These are phyloP conservation scores for Pterostichus niger DNA, from an alignment of 2,888 invertebrate species.

Conservation along the genomic window DNA sequence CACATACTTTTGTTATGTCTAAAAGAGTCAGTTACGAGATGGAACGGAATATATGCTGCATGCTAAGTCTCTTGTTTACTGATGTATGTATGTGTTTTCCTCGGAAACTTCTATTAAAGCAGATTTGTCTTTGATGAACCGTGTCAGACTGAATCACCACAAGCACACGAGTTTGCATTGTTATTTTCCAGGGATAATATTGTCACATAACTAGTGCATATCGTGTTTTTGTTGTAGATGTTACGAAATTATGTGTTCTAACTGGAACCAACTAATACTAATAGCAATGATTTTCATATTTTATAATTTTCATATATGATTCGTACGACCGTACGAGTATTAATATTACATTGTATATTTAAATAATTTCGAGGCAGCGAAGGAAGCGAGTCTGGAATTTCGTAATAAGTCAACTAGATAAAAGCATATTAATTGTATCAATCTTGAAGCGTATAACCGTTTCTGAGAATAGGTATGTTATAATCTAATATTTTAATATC, in stretches of 20 bases:
- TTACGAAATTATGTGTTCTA: background rate
- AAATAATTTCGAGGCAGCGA: too few species aligned
- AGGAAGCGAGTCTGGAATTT: too few species aligned
- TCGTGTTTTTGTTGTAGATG: slow-evolving; percentile 5
- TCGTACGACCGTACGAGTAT: too few species aligned
- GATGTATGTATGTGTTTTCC: background rate
- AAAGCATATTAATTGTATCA: background rate
- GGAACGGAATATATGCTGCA: too few species aligned
- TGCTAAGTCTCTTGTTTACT: too few species aligned
- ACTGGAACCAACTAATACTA: too few species aligned
- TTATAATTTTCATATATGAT: too few species aligned
- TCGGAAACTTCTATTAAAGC: slow-evolving; percentile 22
- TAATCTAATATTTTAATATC: slow-evolving; percentile 42
- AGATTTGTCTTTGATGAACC: slow-evolving; percentile 54
- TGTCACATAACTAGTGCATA: slow-evolving; percentile 8
- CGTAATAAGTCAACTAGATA: too few species aligned
- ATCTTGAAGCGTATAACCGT: slow-evolving; percentile 10
- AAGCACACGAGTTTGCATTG: background rate
- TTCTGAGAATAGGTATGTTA: background rate
- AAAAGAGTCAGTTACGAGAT: too few species aligned
- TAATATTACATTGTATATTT: too few species aligned
- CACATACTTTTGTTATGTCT: too few species aligned
- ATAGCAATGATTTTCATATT: background rate
- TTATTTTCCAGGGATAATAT: slow-evolving; percentile 9
- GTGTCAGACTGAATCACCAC: background rate